A percentile compares a stretch with the other conserved stretches of the same genome.
phyloP scores from a whole-genome alignment of 2,888 invertebrate genomes.

The Chrysopilus asiliformis region DNA sequence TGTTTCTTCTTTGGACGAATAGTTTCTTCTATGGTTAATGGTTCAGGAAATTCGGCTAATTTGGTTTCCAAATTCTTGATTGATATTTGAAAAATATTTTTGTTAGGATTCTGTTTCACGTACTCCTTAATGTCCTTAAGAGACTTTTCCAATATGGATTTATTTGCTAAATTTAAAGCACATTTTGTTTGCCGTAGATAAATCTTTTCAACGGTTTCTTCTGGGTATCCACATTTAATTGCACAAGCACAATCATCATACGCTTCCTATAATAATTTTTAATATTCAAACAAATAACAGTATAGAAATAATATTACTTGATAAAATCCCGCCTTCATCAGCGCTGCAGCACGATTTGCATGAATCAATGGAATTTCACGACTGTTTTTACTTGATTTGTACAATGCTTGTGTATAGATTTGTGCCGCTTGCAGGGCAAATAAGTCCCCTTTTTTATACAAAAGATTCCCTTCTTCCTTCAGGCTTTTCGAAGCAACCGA shows the following conservation, averaged over 20 bases:
- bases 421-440: constrained; percentile 19
- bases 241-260: constrained; percentile 29
- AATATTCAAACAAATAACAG: background rate
- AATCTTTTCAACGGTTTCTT: constrained; percentile 12
- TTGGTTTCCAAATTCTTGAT: background rate
- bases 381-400: constrained; percentile 21
- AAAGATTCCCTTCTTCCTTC: constrained; percentile 23
- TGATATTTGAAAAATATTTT: no score
- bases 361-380: constrained; percentile 22
- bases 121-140: background rate
- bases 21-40: background rate
- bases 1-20: no score
- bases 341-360: constrained; percentile 29
- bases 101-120: no score
- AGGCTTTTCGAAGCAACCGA: constrained; percentile 14
- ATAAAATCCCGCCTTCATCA: constrained; percentile 27
- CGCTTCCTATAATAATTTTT: constrained; percentile 17
- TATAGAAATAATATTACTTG: constrained; percentile 3
- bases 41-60: background rate
- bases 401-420: constrained; percentile 26
- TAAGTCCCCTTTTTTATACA: constrained; percentile 16
- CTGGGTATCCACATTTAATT: constrained; percentile 19
- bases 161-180: constrained; percentile 8
- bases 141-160: constrained; percentile 4
- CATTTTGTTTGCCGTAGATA: constrained; percentile 13